These are phyloP conservation scores for Martes martes DNA, from an alignment of 2,113 vertebrate species.

Conservation along the genomic window DNA sequence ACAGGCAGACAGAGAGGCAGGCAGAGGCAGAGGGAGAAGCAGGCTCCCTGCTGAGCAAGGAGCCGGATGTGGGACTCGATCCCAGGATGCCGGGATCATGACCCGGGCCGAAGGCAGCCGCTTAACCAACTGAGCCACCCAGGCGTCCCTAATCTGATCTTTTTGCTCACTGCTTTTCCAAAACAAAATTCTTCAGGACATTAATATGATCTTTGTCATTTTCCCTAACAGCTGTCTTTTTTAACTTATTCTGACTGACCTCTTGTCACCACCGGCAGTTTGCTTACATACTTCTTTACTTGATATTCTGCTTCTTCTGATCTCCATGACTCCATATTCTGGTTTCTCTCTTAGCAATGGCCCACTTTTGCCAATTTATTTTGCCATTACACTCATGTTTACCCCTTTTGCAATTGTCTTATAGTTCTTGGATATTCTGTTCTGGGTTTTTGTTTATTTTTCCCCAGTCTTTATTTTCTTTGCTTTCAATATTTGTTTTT, in stretches of 20 bases:
- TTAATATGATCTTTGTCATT: neutral
- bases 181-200: neutral
- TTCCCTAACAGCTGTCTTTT: neutral
- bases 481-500: neutral
- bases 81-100: too few relatives aligned
- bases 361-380: neutral
- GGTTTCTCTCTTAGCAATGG: neutral
- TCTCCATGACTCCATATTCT: neutral
- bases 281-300: neutral
- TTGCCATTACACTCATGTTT: neutral
- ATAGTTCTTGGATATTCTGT: neutral
- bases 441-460: neutral
- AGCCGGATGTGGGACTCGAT: too few relatives aligned
- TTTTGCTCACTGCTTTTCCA: neutral
- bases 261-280: neutral
- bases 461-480: neutral
- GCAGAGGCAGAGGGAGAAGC: too few relatives aligned
- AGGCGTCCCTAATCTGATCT: neutral
- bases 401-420: neutral
- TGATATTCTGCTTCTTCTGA: neutral
- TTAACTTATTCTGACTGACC: neutral
- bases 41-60: too few relatives aligned
- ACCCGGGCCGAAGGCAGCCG: too few relatives aligned
- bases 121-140: too few relatives aligned
- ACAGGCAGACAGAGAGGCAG: too few relatives aligned